These are phyloP conservation scores for Zeuzera pyrina DNA, from an alignment of 2,888 invertebrate species.

Conservation along the genomic window DNA sequence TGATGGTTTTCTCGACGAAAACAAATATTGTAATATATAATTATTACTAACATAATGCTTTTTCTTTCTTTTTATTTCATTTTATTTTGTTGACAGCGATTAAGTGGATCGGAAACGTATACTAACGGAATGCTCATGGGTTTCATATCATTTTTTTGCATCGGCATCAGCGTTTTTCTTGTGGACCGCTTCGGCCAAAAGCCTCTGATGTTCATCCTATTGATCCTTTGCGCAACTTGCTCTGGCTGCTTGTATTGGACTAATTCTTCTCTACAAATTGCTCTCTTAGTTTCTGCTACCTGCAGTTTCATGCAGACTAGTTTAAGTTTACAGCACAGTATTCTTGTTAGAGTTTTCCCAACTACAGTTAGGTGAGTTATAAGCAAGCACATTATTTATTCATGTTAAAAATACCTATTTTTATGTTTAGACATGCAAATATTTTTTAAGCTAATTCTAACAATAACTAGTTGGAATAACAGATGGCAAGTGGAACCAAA, in stretches of 20 bases:
- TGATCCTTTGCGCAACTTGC: slow-evolving; percentile 24
- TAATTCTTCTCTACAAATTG: slow-evolving; percentile 30
- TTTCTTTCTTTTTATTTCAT: too few species aligned
- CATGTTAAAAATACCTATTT: too few species aligned
- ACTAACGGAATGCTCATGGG: slow-evolving; percentile 34
- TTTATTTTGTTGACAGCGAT: slow-evolving; percentile 23
- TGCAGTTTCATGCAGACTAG: slow-evolving; percentile 35
- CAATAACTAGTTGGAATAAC: too few species aligned
- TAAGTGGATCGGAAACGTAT: slow-evolving; percentile 35
- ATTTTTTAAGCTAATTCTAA: too few species aligned
- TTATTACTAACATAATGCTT: too few species aligned
- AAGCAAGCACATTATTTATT: background rate
- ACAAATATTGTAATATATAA: too few species aligned
- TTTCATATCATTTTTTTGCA: slow-evolving; percentile 23
- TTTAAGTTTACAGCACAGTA: slow-evolving; percentile 29
- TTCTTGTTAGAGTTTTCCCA: slow-evolving; percentile 36
- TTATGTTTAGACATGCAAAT: too few species aligned
- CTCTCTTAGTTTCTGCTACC: slow-evolving; percentile 29
- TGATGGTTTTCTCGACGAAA: background rate
- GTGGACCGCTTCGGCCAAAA: slow-evolving; percentile 30
- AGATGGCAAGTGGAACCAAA: too few species aligned
- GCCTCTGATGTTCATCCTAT: slow-evolving; percentile 23
- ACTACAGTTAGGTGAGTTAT: slow-evolving; percentile 32
- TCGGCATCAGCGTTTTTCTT: slow-evolving; percentile 24
- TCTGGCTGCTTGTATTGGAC: slow-evolving; percentile 33